Evolutionary conservation across 2,888 invertebrate species (phyloP).

Genomic region (Drosophila seclusa): DNA sequence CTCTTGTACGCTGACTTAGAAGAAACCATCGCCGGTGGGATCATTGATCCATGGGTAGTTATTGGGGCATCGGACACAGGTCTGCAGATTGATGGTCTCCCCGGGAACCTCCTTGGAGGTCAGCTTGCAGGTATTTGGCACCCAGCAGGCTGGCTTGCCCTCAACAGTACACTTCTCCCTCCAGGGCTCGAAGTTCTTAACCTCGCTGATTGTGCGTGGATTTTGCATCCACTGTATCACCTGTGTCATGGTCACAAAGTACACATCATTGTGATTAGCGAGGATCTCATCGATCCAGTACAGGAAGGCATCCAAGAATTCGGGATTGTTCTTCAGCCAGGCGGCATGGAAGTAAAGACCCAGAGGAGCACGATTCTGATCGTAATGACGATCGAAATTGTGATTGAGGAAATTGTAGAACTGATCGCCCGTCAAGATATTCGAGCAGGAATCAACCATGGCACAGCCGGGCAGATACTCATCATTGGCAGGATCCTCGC

Average conservation of each 20-base stretch:
- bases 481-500: conserved; percentile 95
- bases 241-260: conserved; percentile 98
- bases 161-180: conserved; percentile 97
- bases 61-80: conserved; percentile 96
- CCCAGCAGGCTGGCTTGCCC: conserved; percentile 93
- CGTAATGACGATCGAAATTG: conserved; percentile 96
- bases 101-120: conserved; percentile 97
- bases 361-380: conserved; percentile 94
- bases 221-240: conserved; percentile 98
- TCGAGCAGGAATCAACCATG: conserved; percentile 98
- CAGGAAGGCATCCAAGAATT: conserved; percentile 95
- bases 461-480: conserved; percentile 96
- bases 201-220: conserved; percentile 92
- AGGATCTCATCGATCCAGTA: conserved; percentile 97
- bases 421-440: conserved; percentile 95
- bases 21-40: conserved; percentile 91
- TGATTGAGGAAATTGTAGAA: conserved; percentile 97
- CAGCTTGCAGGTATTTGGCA: conserved; percentile 95
- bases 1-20: conserved; percentile 87
- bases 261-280: conserved; percentile 94
- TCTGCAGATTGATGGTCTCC: conserved; percentile 96
- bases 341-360: conserved; percentile 97
- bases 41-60: conserved; percentile 98
- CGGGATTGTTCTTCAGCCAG: conserved; percentile 96
- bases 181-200: conserved; percentile 97